phyloP scores from a whole-genome alignment of 2,797 vertebrate species.

The Neosilurus mollespiculum region DNA sequence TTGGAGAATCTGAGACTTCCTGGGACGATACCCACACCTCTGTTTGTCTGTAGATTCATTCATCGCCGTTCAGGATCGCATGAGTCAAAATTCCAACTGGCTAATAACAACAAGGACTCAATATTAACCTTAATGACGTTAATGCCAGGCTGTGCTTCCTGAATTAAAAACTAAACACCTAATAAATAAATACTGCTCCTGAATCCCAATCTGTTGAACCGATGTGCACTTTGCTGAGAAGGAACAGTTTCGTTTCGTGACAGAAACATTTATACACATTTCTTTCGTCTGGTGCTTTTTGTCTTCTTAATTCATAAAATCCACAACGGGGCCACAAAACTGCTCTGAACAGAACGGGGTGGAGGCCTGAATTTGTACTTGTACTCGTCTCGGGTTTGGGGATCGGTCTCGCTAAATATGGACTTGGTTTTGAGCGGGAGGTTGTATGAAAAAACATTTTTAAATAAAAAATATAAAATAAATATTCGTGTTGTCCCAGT shows the following conservation, averaged over 20 bases:
- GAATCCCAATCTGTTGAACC: background rate
- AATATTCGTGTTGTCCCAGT: background rate
- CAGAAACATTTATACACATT: background rate
- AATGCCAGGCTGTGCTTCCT: background rate
- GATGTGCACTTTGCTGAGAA: background rate
- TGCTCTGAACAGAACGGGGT: background rate
- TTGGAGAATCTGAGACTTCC: background rate
- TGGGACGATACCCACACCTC: too few species aligned
- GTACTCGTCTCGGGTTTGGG: background rate
- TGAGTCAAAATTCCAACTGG: background rate
- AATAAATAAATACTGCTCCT: background rate
- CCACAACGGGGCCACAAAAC: background rate
- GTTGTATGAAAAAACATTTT: background rate
- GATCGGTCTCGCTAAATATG: background rate
- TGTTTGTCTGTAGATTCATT: background rate
- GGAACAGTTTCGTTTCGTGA: background rate
- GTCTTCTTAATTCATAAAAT: background rate
- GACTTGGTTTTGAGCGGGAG: background rate
- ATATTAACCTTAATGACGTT: background rate
- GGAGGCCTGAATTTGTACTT: slow-evolving; percentile 2
- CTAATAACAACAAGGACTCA: too few species aligned
- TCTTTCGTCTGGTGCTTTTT: background rate
- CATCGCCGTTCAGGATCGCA: background rate
- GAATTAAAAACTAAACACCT: background rate
- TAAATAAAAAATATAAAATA: background rate